Conservation (phyloP, 2,888 invertebrate species). For the Invenusta paracnida region DNA sequence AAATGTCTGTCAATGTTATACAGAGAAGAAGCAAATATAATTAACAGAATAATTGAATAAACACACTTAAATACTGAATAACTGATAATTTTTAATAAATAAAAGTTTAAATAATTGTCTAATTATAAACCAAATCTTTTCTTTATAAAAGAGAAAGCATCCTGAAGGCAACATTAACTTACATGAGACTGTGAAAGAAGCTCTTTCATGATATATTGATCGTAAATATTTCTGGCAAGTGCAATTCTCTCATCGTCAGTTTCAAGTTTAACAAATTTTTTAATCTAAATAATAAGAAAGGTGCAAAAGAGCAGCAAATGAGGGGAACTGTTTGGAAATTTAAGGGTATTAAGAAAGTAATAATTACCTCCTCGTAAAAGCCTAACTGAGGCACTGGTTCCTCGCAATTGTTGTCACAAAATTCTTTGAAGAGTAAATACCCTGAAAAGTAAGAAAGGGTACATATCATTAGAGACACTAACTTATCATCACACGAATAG, state of each 20-base stretch:
- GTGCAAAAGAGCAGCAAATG: neutral
- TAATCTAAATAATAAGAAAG: conserved; percentile 71
- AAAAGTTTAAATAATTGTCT: too few species aligned
- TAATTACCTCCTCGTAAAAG: conserved; percentile 95
- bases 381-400: conserved; percentile 94
- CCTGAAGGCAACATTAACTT: too few species aligned
- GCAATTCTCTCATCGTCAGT: conserved; percentile 89
- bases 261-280: conserved; percentile 95
- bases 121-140: too few species aligned
- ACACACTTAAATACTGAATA: too few species aligned
- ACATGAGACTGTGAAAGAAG: conserved; percentile 95
- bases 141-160: conserved; percentile 41
- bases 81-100: too few species aligned
- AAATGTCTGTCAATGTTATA: too few species aligned
- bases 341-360: neutral
- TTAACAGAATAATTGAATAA: too few species aligned
- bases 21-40: too few species aligned
- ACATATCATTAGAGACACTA: too few species aligned
- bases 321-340: neutral
- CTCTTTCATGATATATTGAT: conserved; percentile 99
- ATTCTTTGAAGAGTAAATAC: conserved; percentile 97
- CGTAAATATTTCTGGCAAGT: conserved; percentile 92
- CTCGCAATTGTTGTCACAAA: conserved; percentile 90
- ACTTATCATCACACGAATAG: too few species aligned
- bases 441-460: conserved; percentile 65